phyloP scores from a whole-genome alignment of 2,888 invertebrate species.

The Dermolepida albohirtum region DNA sequence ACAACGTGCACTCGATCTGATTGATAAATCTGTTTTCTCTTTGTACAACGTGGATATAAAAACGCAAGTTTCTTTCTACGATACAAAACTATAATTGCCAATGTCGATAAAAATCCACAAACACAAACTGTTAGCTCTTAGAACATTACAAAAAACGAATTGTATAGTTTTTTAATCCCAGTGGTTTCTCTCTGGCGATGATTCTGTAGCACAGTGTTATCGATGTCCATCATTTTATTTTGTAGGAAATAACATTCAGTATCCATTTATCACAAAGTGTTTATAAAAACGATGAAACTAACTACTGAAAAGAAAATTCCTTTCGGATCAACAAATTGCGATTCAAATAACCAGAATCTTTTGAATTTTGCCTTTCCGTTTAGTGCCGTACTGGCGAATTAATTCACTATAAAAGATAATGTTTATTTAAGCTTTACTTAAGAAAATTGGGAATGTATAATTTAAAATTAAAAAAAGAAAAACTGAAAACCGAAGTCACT shows the following conservation, averaged over 20 bases:
- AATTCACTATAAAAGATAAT: neutral
- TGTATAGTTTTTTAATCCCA: constrained; percentile 87
- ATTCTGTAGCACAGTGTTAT: constrained; percentile 82
- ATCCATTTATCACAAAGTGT: constrained; percentile 63
- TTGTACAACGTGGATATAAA: constrained; percentile 14
- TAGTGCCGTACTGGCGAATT: constrained; percentile 62
- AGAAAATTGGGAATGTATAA: constrained; percentile 16
- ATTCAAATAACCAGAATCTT: constrained; percentile 32
- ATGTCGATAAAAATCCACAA: constrained; percentile 48
- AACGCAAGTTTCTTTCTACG: constrained; percentile 29
- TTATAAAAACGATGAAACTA: constrained; percentile 13
- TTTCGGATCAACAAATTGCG: constrained; percentile 1
- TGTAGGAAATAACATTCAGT: constrained; percentile 62
- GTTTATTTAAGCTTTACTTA: constrained; percentile 9
- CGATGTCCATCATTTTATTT: constrained; percentile 76
- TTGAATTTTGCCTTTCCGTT: constrained; percentile 24
- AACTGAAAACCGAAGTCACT: constrained; percentile 2
- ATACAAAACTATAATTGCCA: constrained; percentile 62
- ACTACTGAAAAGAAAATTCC: constrained; percentile 5
- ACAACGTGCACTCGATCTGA: neutral
- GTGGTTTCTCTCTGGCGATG: constrained; percentile 87
- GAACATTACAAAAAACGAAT: constrained; percentile 88
- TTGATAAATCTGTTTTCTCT: neutral
- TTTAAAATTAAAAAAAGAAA: constrained; percentile 6
- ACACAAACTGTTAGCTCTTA: constrained; percentile 67